Evolutionary conservation across 2,113 vertebrate genomes (phyloP).

Genomic region (Dicerorhinus sumatrensis): DNA sequence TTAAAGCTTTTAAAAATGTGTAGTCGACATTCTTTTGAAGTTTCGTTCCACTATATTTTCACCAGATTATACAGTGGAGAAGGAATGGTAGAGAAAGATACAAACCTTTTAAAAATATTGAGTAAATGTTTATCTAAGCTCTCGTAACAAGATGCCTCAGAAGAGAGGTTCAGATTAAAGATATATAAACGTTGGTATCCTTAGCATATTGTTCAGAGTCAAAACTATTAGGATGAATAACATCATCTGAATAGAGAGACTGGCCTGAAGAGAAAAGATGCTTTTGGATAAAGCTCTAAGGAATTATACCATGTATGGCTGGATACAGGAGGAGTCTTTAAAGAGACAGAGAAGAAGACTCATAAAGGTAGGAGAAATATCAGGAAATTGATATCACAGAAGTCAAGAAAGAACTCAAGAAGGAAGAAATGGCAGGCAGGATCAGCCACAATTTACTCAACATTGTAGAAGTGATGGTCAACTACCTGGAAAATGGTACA

Average conservation of each 20-base stretch:
- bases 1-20: neutral
- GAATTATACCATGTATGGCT: neutral
- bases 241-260: neutral
- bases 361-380: neutral
- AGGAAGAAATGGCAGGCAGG: neutral
- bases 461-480: neutral
- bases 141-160: neutral
- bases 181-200: neutral
- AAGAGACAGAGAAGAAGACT: neutral
- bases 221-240: neutral
- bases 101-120: neutral
- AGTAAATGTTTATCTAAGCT: neutral
- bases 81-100: neutral
- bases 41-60: neutral
- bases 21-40: neutral
- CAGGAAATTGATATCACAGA: neutral
- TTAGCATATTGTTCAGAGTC: neutral
- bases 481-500: neutral
- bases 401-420: neutral
- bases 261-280: neutral
- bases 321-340: neutral
- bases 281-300: neutral
- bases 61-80: neutral
- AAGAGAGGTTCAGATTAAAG: neutral
- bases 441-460: neutral